Evolutionary conservation across 92 coral and sea anemone species (phyloP).

Genomic region (Anthopleura xanthogrammica): DNA sequence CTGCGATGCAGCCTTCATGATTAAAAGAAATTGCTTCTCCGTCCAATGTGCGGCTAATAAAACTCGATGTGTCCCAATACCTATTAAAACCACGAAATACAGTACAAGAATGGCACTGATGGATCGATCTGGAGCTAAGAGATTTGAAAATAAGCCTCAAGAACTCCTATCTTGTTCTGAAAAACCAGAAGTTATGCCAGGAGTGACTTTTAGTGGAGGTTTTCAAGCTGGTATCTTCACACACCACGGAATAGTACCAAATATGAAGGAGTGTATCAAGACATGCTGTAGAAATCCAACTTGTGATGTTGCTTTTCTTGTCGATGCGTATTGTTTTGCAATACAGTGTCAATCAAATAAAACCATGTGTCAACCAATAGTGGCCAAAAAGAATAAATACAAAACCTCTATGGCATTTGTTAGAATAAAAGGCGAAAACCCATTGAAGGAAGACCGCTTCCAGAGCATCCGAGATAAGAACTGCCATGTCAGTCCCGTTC

Average conservation of each 20-base stretch:
- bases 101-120: slow-evolving; percentile 59
- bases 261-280: slow-evolving; percentile 56
- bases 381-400: slow-evolving; percentile 35
- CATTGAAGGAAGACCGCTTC: slow-evolving; percentile 9
- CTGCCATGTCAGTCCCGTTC: slow-evolving; percentile 59
- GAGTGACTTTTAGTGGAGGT: slow-evolving; percentile 53
- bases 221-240: slow-evolving; percentile 66
- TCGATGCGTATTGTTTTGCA: slow-evolving; percentile 62
- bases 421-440: slow-evolving; percentile 5
- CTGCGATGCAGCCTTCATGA: slow-evolving; percentile 84
- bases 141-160: slow-evolving; percentile 8
- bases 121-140: slow-evolving; percentile 30
- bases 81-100: slow-evolving; percentile 28
- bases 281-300: slow-evolving; percentile 52
- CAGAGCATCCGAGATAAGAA: slow-evolving; percentile 44
- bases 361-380: slow-evolving; percentile 53
- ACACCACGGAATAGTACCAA: slow-evolving; percentile 44
- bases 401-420: slow-evolving; percentile 67
- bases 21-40: slow-evolving; percentile 64
- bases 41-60: slow-evolving; percentile 54
- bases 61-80: slow-evolving; percentile 54
- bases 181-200: slow-evolving; percentile 8
- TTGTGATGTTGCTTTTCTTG: slow-evolving; percentile 82
- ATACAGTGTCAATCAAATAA: slow-evolving; percentile 55
- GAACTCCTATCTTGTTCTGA: slow-evolving; percentile 4